A percentile compares a stretch with the other conserved stretches of the same genome.
These are phyloP conservation scores for Tichodroma muraria DNA, from an alignment of 2,113 vertebrate species.

Conservation along the genomic window DNA sequence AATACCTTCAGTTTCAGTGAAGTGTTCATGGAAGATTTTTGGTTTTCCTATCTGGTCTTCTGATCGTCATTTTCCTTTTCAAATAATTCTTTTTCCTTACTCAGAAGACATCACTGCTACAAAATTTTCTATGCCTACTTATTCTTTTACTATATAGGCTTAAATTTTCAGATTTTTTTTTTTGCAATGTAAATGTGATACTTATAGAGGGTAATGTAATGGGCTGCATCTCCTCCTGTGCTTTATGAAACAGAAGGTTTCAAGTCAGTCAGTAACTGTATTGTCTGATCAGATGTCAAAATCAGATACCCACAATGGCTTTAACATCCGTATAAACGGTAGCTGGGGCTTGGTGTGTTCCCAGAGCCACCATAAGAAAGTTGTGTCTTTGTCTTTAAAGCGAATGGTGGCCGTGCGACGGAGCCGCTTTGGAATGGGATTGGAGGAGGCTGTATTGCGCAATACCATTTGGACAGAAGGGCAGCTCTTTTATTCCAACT, in stretches of 20 bases:
- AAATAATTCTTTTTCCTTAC: neutral
- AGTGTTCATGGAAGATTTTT: neutral
- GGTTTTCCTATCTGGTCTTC: neutral
- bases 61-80: neutral
- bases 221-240: neutral
- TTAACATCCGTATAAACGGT: neutral
- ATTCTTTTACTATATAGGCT: constrained; percentile 6
- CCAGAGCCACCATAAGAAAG: neutral
- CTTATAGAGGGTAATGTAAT: neutral
- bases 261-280: neutral
- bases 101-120: neutral
- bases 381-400: neutral
- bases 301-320: neutral
- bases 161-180: constrained; percentile 21
- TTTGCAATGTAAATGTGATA: neutral
- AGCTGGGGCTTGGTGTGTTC: neutral
- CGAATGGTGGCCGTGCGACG: neutral
- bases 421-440: neutral
- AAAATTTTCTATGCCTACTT: constrained; percentile 16
- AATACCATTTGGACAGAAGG: neutral
- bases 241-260: neutral
- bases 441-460: neutral
- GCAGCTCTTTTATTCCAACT: neutral
- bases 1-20: neutral
- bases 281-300: neutral